Evolutionary conservation across 2,113 vertebrate species (phyloP), one percentile per base, ranked within the genome.

Genomic region (Martes martes): DNA sequence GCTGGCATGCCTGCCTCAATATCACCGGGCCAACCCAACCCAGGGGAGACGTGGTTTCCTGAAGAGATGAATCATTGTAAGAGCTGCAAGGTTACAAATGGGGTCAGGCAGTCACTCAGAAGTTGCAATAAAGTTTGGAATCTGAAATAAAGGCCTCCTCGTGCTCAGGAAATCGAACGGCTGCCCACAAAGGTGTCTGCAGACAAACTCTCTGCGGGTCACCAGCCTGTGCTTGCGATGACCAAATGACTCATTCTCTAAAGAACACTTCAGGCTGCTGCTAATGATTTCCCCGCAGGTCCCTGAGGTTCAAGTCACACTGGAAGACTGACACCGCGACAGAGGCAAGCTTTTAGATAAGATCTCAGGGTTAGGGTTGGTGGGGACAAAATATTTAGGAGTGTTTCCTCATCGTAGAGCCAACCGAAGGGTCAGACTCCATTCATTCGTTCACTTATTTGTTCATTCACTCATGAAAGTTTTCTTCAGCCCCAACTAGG

Each of bases 121-220:
- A 98, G 98, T 97, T 98, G 97, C 96, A 98, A 98, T 97, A 98
- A 97, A 97, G 96, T 98, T 98, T 96, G 74, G 97, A 98, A 98
- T 98, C 96, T 96, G 97, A 97, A 99, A 98, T 91, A 92, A 97
- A 98, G 96, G 55, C 88, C 87, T 98, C 97, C 98, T 94, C 96
- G 15, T 94, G 98, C 98, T 98, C 98, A 98, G 98, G 99, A 98
- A 99, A 98, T 93, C 94, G 50, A 98, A 98, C 88, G 89, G 98
- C 98, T 97, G 94, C 97, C 94, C 97, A 84, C 98, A 96, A 98
- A 99, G 98, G 98, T 99, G 98, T 98, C 98, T 98, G 97, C 36
- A 99, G 98, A 98, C 99, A 98, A 98, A 97, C 95, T 98, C 98
- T 98, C 98, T 95, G 96, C 73, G 4, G 98, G 98, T 98, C 97